Percentiles rank a stretch among this genome's conserved stretches.
Evolutionary conservation across 2,113 vertebrate genomes (phyloP).

Genomic region (Sula dactylatra): DNA sequence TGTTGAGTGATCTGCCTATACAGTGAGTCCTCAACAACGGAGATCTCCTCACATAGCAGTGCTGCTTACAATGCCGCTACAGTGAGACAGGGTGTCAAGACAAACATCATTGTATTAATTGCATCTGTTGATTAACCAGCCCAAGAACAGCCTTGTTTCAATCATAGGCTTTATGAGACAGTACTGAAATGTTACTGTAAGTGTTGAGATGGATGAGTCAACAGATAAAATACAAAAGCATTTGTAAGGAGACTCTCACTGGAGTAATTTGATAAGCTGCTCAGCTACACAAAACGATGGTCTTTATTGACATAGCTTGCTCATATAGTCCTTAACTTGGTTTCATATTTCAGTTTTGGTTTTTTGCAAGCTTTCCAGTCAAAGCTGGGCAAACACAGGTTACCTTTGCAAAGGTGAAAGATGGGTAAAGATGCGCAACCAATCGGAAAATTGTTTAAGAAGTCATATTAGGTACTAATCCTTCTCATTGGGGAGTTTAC

Average conservation of each 20-base stretch:
- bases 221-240: conserved; percentile 5
- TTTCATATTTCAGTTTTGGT: not conserved
- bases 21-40: not conserved
- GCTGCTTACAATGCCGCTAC: conserved; percentile 21
- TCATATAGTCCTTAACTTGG: not conserved
- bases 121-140: conserved; percentile 14
- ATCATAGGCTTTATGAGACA: conserved; percentile 9
- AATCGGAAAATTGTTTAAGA: not conserved
- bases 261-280: conserved; percentile 29
- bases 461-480: not conserved
- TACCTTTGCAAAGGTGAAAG: not conserved
- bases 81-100: conserved; percentile 23
- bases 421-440: fast-evolving
- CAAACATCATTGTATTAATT: conserved; percentile 32
- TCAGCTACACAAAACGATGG: not conserved
- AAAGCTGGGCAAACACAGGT: not conserved
- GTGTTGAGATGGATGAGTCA: conserved; percentile 27
- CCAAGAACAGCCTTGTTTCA: conserved; percentile 4
- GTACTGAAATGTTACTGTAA: conserved; percentile 1
- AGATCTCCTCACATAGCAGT: not conserved
- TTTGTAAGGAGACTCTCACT: not conserved
- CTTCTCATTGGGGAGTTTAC: not conserved
- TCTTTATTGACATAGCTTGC: not conserved
- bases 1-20: not conserved
- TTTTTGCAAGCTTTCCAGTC: not conserved